Base-by-base conservation (phyloP, 1,140 invertebrate species). In the Spodoptera frugiperda region DNA sequence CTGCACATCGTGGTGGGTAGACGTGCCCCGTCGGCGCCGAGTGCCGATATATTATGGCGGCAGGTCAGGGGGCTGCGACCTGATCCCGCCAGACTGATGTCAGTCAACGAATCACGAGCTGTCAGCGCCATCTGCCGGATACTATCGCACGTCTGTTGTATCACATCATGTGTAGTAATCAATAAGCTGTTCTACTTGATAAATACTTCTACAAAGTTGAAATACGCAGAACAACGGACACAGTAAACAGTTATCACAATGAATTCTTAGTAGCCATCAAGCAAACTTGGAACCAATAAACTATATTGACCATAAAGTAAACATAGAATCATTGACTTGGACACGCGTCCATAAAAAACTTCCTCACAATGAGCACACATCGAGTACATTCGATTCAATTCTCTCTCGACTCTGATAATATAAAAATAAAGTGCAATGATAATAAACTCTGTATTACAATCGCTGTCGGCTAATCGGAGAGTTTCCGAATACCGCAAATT, bases 341-440 rank as follows among this genome's bases (percentile, higher is more conserved):
- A 30, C 19, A 25, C 12, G 25, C 14, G 6, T 3, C 53, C 8
- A 54, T 30, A 14, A 30, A 39, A 17, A 39, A 19, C 15, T 63
- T 44, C 33, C 10, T 44, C 51, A 17, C 15, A 15, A 44, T 17
- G 14, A 25, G 10, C 9, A 12, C 44, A 17, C 19, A 39, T 67
- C 11, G 3, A 48, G 11, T 10, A 14, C 8, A 4, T 49, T 25
- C 12, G 44, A 67, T 67, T 67, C 19, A 48, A 49, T 67, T 21
- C 4, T 8, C 39, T 48, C 39, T 48, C 17, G 10, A 17, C 59
- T 67, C 14, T 67, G 48, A 12, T 51, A 30, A 68, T 68, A 68
- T 68, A 68, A 68, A 68, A 68, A 33, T 68, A 68, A 67, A 68
- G 65, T 68, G 65, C 65, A 68, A 68, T 68, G 49, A 68, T 68